These are phyloP conservation scores for Excalfactoria chinensis DNA, from an alignment of 2,113 vertebrate genomes.

Conservation along the genomic window DNA sequence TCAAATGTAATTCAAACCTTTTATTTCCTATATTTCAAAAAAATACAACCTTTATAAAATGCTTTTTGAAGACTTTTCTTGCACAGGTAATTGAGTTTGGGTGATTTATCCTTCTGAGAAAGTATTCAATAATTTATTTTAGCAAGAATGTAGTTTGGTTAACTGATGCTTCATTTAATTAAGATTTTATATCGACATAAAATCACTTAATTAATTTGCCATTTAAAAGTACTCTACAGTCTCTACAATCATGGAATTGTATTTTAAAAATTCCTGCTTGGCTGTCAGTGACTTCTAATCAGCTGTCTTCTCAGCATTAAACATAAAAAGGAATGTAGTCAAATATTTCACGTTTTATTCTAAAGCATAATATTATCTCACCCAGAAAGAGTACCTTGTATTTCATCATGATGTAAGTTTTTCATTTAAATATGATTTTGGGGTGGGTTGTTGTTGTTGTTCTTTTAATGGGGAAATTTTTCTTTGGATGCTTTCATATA, in stretches of 20 bases:
- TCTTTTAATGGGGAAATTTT: neutral
- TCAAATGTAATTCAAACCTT: neutral
- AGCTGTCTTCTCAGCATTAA: conserved; percentile 6
- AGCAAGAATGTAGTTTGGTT: neutral
- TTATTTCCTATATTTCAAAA: neutral
- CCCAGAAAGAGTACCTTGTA: neutral
- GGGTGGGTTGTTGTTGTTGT: neutral
- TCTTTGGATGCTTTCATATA: neutral
- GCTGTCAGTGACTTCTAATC: conserved; percentile 1
- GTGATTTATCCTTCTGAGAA: neutral
- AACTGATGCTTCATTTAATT: conserved; percentile 30
- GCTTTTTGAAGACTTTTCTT: neutral
- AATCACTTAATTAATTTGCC: conserved; percentile 48
- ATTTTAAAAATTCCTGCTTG: neutral
- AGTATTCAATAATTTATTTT: neutral
- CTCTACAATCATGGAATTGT: neutral
- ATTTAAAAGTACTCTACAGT: neutral
- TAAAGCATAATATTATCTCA: neutral
- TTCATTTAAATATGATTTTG: neutral
- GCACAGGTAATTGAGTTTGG: neutral
- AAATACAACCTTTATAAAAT: neutral
- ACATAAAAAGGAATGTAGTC: neutral
- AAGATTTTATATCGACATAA: conserved; percentile 39
- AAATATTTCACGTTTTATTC: neutral
- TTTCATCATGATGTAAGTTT: neutral